A percentile compares a stretch with the other conserved stretches of the same genome.
Evolutionary conservation across 2,888 invertebrate genomes (phyloP).

Genomic region (Chydorus sphaericus): DNA sequence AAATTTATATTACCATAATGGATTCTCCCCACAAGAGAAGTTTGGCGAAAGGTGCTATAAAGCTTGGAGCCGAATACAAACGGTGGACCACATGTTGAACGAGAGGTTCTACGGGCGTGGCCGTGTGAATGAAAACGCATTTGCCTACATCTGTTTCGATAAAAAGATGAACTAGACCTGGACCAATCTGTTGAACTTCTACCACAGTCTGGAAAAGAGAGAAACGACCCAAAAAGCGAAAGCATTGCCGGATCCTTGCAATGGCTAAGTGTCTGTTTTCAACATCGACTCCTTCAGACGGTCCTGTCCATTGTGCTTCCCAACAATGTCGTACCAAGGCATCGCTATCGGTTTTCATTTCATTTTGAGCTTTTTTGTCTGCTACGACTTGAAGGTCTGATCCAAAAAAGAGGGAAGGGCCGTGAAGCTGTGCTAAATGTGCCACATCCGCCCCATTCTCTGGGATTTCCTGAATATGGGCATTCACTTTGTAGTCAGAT

Average conservation of each 20-base stretch:
- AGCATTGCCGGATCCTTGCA: conserved; percentile 45
- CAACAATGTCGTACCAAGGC: conserved; percentile 28
- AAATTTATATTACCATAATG: conserved; percentile 30
- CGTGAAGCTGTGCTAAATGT: conserved; percentile 63
- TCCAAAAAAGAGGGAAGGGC: conserved; percentile 39
- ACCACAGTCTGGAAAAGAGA: conserved; percentile 44
- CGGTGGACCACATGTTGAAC: conserved; percentile 60
- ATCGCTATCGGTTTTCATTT: background rate
- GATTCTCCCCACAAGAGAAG: conserved; percentile 50
- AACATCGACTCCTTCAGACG: conserved; percentile 30
- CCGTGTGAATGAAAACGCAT: conserved; percentile 51
- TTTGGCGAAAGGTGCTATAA: conserved; percentile 46
- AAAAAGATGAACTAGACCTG: conserved; percentile 34
- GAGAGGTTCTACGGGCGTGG: conserved; percentile 62
- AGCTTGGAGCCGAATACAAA: conserved; percentile 46
- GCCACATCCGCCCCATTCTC: conserved; percentile 79
- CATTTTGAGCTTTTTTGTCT: background rate
- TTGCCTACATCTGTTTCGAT: conserved; percentile 31
- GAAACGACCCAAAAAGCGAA: conserved; percentile 42
- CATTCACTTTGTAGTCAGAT: conserved; percentile 58
- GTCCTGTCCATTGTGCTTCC: conserved; percentile 41
- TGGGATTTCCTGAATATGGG: conserved; percentile 76
- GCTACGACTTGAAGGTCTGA: background rate
- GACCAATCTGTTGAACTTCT: conserved; percentile 38
- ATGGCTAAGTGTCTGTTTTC: conserved; percentile 45